A percentile compares a stretch with the other conserved stretches of the same genome.
Conservation (phyloP, 2,113 vertebrate species). For the pig (Sus scrofa) region T2T-Sscrofa CM000824.6:64727501-64728000, state of each 20-base stretch:
- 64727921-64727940: too few relatives aligned
- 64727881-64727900: background rate
- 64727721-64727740: background rate
- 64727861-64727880: background rate
- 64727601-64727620: background rate
- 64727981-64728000: too few relatives aligned
- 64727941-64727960: too few relatives aligned
- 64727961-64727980: too few relatives aligned
- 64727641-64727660: background rate
- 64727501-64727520: background rate
- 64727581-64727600: background rate
- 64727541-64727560: background rate
- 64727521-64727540: background rate
- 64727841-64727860: background rate
- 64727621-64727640: background rate
- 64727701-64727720: background rate
- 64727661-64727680: background rate
- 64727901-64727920: too few relatives aligned
- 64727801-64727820: background rate
- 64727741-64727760: background rate
- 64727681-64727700: background rate
- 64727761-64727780: background rate
- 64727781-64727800: background rate
- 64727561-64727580: background rate
- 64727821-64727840: background rate